Conservation (phyloP, 2,888 invertebrate genomes). For the Metalampra italica region DNA sequence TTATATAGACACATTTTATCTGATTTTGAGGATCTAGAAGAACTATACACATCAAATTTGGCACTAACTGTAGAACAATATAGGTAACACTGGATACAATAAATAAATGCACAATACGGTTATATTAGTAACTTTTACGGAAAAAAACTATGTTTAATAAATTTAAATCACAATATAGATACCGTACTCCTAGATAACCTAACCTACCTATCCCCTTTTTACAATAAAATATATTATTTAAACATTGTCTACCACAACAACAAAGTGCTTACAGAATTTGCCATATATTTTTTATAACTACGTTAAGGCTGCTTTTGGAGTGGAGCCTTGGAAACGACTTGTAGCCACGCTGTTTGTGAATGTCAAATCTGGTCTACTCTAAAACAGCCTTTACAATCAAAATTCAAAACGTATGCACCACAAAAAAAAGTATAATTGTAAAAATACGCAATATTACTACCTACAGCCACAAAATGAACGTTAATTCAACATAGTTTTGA, state of each 20-base stretch:
- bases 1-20: background rate
- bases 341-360: too few relatives aligned
- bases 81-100: conserved; percentile 22
- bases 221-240: conserved; percentile 21
- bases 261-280: conserved; percentile 4
- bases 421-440: too few relatives aligned
- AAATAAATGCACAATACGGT: conserved; percentile 36
- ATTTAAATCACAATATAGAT: conserved; percentile 13
- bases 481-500: conserved; percentile 2
- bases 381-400: too few relatives aligned
- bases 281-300: background rate
- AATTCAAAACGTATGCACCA: too few relatives aligned
- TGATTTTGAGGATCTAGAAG: background rate
- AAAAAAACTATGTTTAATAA: background rate
- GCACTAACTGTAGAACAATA: conserved; percentile 32
- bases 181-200: conserved; percentile 22
- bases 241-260: conserved; percentile 18
- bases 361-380: too few relatives aligned
- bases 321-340: too few relatives aligned
- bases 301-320: too few relatives aligned
- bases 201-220: conserved; percentile 36
- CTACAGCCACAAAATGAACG: background rate
- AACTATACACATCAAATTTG: conserved; percentile 26
- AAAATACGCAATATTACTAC: too few relatives aligned
- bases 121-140: background rate